Evolutionary conservation across 2,113 vertebrate genomes (phyloP).

Genomic region (Symphodus melops): DNA sequence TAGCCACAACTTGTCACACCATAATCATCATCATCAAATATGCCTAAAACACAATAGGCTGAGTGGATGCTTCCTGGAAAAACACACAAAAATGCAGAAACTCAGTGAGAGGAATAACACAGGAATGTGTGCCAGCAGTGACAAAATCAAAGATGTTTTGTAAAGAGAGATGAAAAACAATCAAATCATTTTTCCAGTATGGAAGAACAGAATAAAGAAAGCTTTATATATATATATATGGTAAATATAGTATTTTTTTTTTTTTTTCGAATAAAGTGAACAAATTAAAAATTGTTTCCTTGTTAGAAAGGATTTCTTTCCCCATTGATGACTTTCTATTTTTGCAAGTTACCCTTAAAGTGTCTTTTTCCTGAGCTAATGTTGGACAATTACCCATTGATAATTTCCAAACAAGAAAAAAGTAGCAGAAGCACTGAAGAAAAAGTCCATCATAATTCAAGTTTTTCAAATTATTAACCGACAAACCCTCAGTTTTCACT

Average conservation of each 20-base stretch:
- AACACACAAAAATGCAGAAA: constrained; percentile 5
- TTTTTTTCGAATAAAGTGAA: too few relatives aligned
- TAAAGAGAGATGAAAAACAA: background rate
- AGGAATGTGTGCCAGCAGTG: constrained; percentile 11
- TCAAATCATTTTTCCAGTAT: too few relatives aligned
- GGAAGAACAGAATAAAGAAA: background rate
- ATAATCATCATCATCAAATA: constrained; percentile 40
- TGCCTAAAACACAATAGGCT: constrained; percentile 3
- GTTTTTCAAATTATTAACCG: too few relatives aligned
- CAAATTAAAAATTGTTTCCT: too few relatives aligned
- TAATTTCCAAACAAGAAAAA: too few relatives aligned
- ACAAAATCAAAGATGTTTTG: constrained; percentile 5
- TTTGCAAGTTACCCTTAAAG: too few relatives aligned
- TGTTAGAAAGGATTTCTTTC: too few relatives aligned
- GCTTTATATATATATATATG: background rate
- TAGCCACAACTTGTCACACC: constrained; percentile 46
- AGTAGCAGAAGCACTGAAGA: too few relatives aligned
- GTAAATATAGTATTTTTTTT: too few relatives aligned
- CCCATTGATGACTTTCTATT: too few relatives aligned
- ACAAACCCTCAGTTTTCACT: background rate
- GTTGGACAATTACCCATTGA: too few relatives aligned
- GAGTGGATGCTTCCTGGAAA: constrained; percentile 21
- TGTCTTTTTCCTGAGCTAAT: background rate
- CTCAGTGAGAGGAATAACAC: background rate
- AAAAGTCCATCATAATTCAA: too few relatives aligned